A percentile compares a stretch with the other conserved stretches of the same genome.
These are phyloP conservation scores for Amblyopsis hoosieri DNA, from an alignment of 2,797 vertebrate species.

Conservation along the genomic window DNA sequence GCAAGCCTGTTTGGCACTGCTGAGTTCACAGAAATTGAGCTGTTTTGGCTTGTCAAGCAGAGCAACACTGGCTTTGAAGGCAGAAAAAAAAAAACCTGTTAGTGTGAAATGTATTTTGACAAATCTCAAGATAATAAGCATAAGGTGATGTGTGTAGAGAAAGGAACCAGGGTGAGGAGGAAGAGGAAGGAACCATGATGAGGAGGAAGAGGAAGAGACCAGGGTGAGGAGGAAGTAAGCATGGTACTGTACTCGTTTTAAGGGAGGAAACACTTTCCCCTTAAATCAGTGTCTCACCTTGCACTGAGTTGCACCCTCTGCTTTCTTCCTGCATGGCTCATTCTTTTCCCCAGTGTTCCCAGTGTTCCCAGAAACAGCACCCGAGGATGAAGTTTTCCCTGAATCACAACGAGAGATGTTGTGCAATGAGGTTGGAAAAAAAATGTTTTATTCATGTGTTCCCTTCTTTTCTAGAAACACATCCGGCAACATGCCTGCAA, in stretches of 20 bases:
- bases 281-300: conserved; percentile 80
- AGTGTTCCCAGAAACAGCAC: conserved; percentile 50
- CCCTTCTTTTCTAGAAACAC: too few relatives aligned
- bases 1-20: conserved; percentile 75
- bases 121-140: conserved; percentile 81
- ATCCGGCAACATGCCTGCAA: too few relatives aligned
- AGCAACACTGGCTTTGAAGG: conserved; percentile 85
- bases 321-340: conserved; percentile 55
- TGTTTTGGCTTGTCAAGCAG: conserved; percentile 79
- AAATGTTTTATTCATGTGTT: neutral
- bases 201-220: too few relatives aligned
- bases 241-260: conserved; percentile 32
- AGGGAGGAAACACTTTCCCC: conserved; percentile 35
- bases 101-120: conserved; percentile 86
- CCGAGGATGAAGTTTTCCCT: conserved; percentile 75
- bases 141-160: conserved; percentile 42
- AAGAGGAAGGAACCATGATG: too few relatives aligned
- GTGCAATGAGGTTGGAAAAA: conserved; percentile 27
- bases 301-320: conserved; percentile 59
- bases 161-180: too few relatives aligned
- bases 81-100: conserved; percentile 81
- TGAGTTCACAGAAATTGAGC: conserved; percentile 84
- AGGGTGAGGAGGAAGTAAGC: conserved; percentile 40
- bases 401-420: conserved; percentile 45
- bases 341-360: conserved; percentile 45